Evolutionary conservation across 2,797 vertebrate genomes (phyloP).

Genomic region (Anisognathus igniventris): DNA sequence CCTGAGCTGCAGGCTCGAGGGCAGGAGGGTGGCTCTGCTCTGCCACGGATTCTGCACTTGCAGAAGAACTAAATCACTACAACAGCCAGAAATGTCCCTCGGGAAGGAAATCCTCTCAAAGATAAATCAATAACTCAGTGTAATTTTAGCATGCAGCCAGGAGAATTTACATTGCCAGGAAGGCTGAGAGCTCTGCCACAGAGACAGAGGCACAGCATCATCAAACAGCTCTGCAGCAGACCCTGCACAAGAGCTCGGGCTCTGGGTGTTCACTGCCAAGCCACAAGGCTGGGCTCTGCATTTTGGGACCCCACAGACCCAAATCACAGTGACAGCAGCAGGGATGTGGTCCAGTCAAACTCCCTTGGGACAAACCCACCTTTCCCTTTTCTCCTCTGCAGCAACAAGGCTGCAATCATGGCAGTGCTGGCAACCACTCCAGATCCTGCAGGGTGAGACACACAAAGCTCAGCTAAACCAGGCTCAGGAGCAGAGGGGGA

Average conservation of each 20-base stretch:
- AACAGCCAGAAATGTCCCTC: constrained; percentile 33
- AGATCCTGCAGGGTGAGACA: background rate
- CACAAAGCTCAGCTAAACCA: rapidly evolving
- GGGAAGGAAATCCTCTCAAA: constrained; percentile 70
- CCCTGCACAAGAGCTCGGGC: background rate
- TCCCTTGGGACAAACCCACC: background rate
- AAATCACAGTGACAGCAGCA: background rate
- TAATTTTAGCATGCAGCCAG: constrained; percentile 63
- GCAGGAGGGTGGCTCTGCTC: background rate
- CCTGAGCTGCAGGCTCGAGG: background rate
- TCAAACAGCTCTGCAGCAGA: background rate
- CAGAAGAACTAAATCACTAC: constrained; percentile 26
- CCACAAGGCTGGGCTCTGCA: background rate
- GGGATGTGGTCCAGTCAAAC: background rate
- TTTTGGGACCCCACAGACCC: background rate
- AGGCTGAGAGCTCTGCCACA: constrained; percentile 31
- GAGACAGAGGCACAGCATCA: constrained; percentile 41
- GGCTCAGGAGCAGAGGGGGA: background rate
- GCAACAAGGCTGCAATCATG: rapidly evolving
- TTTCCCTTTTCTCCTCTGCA: background rate
- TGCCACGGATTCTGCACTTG: background rate
- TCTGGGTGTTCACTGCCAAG: background rate
- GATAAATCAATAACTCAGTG: constrained; percentile 69
- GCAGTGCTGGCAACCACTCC: background rate
- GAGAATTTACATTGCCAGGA: constrained; percentile 66